Evolutionary conservation across 2,113 vertebrate species (phyloP), one percentile per base, ranked within the genome.

Genomic region (Coracopsis vasa): DNA sequence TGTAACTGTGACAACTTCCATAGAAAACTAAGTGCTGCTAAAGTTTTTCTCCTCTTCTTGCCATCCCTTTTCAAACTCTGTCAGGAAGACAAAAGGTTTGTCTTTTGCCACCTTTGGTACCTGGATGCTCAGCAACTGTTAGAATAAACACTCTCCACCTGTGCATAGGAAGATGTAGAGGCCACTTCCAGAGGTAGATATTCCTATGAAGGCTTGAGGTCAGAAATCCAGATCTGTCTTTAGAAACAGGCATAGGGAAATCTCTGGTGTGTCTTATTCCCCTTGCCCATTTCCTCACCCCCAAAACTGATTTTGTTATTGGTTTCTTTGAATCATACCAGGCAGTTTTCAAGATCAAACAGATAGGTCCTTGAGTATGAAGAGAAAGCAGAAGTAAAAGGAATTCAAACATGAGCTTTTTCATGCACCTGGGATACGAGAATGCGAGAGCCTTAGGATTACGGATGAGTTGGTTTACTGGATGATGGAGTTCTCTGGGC

Each of bases 291-390:
- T 74, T 71, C 15, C 31, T 45, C 15, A 37, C 6, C 8, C 41
- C 10, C 4, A 53, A 61, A 89, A 42, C 6, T 35, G 7, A 9
- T 74, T 31, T 45, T 65, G 3, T 53, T 89, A 13, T 42, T 28
- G 14, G 17, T 74, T 45, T 11, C 45, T 60, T 18, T 81, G 33
- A 23, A 61, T 44, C 16, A 21, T 5, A 37, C 6, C 20, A 20
- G 29, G 2, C 58, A 6, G 20, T 87, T 89, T 72, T 48, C 27
- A 69, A 45, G 10, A 18, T 74, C 39, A 72, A 79, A 75, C 8
- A 0, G 18, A 2, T 27, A 48, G 7, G 25, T 42, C 28, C 9
- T 50, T 64, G 24, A 19, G 56, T 41, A 45, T 1, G 0, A 60
- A 69, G 23, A 39, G 81, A 65, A 87, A 80, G 4, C 9, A 79